A percentile compares a stretch with the other conserved stretches of the same genome.
Evolutionary conservation across 1,140 invertebrate genomes (phyloP).

Genomic region (Stenopsyche tienmushanensis): DNA sequence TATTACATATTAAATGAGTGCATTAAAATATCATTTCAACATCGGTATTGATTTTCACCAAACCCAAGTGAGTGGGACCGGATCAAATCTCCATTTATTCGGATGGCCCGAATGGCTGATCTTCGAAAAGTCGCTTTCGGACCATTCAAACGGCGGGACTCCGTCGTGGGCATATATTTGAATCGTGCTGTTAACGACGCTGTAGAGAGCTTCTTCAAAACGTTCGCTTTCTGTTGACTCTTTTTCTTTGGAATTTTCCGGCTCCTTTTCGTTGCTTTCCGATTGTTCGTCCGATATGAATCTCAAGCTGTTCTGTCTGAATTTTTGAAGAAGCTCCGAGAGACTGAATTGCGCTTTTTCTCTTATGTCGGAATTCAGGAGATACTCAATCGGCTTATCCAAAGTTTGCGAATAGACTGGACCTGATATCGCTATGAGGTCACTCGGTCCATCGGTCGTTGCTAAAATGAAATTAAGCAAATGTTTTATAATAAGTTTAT

Average conservation of each 20-base stretch:
- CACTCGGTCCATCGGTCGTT: conserved; percentile 37
- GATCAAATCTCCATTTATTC: conserved; percentile 51
- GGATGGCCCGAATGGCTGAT: conserved; percentile 48
- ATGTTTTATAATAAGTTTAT: not conserved
- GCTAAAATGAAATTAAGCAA: conserved; percentile 23
- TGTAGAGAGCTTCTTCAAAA: conserved; percentile 36
- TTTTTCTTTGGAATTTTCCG: conserved; percentile 47
- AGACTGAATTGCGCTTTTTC: conserved; percentile 36
- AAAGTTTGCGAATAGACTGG: conserved; percentile 46
- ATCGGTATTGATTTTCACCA: conserved; percentile 45
- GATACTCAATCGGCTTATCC: conserved; percentile 33
- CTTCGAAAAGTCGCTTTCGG: conserved; percentile 48
- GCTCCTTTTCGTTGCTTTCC: conserved; percentile 45
- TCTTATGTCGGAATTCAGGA: conserved; percentile 33
- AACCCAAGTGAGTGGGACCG: conserved; percentile 49
- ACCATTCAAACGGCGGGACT: conserved; percentile 51
- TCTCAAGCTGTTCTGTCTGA: conserved; percentile 31
- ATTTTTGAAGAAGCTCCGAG: conserved; percentile 31
- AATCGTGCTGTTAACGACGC: conserved; percentile 38
- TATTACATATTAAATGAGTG: too few species aligned
- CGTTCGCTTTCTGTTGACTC: conserved; percentile 47
- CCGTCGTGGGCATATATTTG: conserved; percentile 36
- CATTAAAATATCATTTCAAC: too few species aligned
- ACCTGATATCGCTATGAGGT: conserved; percentile 50
- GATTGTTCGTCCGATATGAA: conserved; percentile 41